Evolutionary conservation across 2,888 invertebrate genomes (phyloP), one percentile per base, ranked within the genome.

Genomic region (Brenthis daphne): DNA sequence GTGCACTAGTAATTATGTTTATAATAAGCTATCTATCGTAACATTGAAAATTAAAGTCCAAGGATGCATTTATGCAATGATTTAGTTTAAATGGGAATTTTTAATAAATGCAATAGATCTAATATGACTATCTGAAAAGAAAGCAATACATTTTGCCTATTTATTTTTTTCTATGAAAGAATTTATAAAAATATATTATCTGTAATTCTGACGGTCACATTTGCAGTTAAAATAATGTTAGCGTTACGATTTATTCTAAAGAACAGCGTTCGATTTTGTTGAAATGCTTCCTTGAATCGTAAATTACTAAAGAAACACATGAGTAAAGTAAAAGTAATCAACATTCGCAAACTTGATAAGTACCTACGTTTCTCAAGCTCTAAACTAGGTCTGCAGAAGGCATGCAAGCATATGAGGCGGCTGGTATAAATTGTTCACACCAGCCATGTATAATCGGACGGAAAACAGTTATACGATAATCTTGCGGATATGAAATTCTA

Each of bases 401-500:
- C 65, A 69, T 69, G 69, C 61, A 43, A 61, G 48, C 47, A 50
- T 63, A 66, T 63, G 8, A 54, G 63, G 66, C 24, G 66, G 66
- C 66, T 66, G 54, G 63, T 66, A 53, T 67, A 58, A 70, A 71
- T 61, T 68, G 64, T 68, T 54, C 67, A 57, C 57, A 67, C 57
- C 64, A 70, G 12, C 65, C 65, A 57, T 65, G 64, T 66, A 72
- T 70, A 73, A 73, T 72, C 69, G 60, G 64, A 64, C 64, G 57
- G 57, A 54, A 68, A 69, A 65, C 69, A 67, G 73, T 69, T 71
- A 71, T 61, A 58, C 20, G 58, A 50, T 65, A 57, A 60, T 53
- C 63, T 67, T 55, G 43, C 47, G 24, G 47, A 57, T 37, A 53
- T 63, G 63, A 53, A 63, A 53, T 53, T 63, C 33, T 53, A 53